Evolutionary conservation across 1,140 invertebrate species (phyloP), one percentile per base, ranked within the genome.

Genomic region (Pseudomyrmex pallidus): DNA sequence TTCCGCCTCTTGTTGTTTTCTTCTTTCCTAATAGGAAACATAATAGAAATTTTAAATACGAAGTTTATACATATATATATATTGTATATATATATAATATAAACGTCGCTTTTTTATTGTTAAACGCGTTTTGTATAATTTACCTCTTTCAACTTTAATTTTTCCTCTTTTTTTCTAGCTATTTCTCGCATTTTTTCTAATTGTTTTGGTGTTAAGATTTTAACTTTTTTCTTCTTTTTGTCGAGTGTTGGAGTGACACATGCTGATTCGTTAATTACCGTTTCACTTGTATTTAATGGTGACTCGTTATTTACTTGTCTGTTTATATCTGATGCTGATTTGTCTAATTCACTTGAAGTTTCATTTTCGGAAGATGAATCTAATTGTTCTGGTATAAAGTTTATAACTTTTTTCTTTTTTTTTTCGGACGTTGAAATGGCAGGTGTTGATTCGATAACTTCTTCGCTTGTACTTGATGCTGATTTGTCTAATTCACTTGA

Each of bases 111-210:
- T 35, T 35, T 35, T 35, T 25, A 25, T 25, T 35, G 5, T 35
- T 3, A 35, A 35, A 35, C 35, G 5, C 5, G 5, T 52, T 13
- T 0, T 46, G 0, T 25, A n/a, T 17, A 73, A 84, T 59, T 87
- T 90, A 95, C 96, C 63, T 92, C 90, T 90, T 87, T 95, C 76
- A 95, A 92, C 74, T 94, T 94, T 88, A 95, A 94, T 83, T 94
- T 95, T 74, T 95, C 95, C 83, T 96, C 95, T n/a, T 92, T 92
- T 83, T 94, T 95, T 87, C 95, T 95, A 46, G 86, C 90, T 12
- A 91, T 93, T 87, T 95, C 95, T n/a, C 93, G 76, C 64, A 87
- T 89, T 76, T 94, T 95, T 85, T 92, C 91, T 2, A 92, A 9
- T 76, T 94, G 92, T 74, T 92, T 94, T 0, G 92, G 93, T 20